A percentile compares a stretch with the other conserved stretches of the same genome.
These are phyloP conservation scores for Microchrysa polita DNA, from an alignment of 2,888 invertebrate species.

Conservation along the genomic window DNA sequence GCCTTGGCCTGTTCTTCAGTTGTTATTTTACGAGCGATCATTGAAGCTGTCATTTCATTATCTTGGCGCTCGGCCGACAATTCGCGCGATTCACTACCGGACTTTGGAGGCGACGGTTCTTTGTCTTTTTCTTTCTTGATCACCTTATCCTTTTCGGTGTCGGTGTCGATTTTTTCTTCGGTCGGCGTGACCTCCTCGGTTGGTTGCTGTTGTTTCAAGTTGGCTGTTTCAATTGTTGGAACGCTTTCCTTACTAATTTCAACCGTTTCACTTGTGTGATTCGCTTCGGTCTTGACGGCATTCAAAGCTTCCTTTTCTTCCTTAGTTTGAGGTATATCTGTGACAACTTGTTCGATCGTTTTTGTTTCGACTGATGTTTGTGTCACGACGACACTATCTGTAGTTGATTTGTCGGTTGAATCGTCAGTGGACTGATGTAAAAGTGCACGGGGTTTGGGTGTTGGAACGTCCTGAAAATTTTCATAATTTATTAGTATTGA, in stretches of 20 bases:
- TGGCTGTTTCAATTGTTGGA: slow-evolving; percentile 49
- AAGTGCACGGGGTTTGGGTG: slow-evolving; percentile 53
- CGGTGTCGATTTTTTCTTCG: slow-evolving; percentile 61
- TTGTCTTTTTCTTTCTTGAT: slow-evolving; percentile 58
- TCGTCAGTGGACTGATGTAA: slow-evolving; percentile 35
- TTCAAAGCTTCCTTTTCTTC: slow-evolving; percentile 64
- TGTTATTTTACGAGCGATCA: slow-evolving; percentile 78
- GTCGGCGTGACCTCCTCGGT: slow-evolving; percentile 56
- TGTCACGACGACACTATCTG: slow-evolving; percentile 20
- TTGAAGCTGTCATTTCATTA: slow-evolving; percentile 68
- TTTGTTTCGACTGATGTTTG: slow-evolving; percentile 32
- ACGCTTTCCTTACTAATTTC: slow-evolving; percentile 39
- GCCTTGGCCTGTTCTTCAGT: slow-evolving; percentile 95
- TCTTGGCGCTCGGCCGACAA: slow-evolving; percentile 55
- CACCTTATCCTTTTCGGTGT: slow-evolving; percentile 54
- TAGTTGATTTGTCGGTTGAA: slow-evolving; percentile 5
- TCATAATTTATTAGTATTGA: too few relatives aligned
- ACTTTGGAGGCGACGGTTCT: slow-evolving; percentile 56
- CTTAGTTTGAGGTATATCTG: slow-evolving; percentile 60
- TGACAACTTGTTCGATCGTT: slow-evolving; percentile 53
- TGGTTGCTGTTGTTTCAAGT: slow-evolving; percentile 54
- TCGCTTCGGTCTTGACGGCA: slow-evolving; percentile 58
- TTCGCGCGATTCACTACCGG: slow-evolving; percentile 59
- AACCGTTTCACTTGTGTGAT: slow-evolving; percentile 54
- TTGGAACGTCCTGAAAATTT: slow-evolving; percentile 52